phyloP scores from a whole-genome alignment of 2,888 invertebrate species.

The Lasioglossum lativentre region DNA sequence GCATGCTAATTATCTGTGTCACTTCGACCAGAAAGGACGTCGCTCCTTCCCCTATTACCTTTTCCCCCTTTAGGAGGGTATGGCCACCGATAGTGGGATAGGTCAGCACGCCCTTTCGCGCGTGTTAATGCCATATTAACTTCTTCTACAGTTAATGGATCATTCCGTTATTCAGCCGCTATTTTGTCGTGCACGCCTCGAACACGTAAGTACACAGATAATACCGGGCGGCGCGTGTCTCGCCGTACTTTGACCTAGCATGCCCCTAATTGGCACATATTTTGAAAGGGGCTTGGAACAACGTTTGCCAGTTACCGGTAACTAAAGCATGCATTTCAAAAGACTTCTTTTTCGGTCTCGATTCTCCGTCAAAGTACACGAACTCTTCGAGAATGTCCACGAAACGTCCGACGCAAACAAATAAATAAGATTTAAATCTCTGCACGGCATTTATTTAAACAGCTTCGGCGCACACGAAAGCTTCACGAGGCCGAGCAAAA shows the following conservation, averaged over 20 bases:
- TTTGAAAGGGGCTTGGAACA: constrained; percentile 25
- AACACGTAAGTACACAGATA: constrained; percentile 47
- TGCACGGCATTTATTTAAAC: not conserved
- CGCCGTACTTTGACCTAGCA: constrained; percentile 24
- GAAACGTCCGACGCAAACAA: not conserved
- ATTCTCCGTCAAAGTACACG: not conserved
- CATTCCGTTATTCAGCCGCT: constrained; percentile 65
- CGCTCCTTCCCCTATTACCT: constrained; percentile 58
- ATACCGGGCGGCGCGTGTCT: constrained; percentile 41
- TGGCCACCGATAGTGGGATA: constrained; percentile 68
- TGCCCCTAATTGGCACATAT: constrained; percentile 51
- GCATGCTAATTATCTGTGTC: constrained; percentile 65
- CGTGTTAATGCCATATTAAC: constrained; percentile 74
- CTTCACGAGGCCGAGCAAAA: not conserved
- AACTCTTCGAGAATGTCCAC: not conserved
- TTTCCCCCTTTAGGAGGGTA: constrained; percentile 65
- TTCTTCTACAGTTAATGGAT: constrained; percentile 72
- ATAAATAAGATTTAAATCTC: not conserved
- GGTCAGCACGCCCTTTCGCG: constrained; percentile 75
- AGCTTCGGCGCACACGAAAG: not conserved
- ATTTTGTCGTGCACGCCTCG: constrained; percentile 58
- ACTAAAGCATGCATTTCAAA: constrained; percentile 15
- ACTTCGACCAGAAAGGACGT: constrained; percentile 53
- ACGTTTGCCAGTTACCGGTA: constrained; percentile 23
- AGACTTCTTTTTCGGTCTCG: not conserved